Evolutionary conservation across 1,140 invertebrate species (phyloP).

Genomic region (Aphaenogaster rudis): DNA sequence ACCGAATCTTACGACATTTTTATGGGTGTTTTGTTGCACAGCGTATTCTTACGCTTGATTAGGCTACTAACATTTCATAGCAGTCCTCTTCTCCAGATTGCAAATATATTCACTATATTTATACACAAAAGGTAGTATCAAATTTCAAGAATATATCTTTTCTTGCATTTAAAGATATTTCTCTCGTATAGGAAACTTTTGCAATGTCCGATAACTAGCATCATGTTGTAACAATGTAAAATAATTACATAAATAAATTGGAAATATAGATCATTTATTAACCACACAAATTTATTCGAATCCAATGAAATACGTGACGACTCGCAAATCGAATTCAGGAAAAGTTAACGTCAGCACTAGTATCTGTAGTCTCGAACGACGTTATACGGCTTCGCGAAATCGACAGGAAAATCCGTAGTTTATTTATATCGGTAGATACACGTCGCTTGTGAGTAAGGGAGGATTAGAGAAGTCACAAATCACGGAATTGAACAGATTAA

Average conservation of each 20-base stretch:
- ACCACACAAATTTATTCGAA: neutral
- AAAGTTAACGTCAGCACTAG: constrained; percentile 45
- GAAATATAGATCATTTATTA: neutral
- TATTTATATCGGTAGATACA: constrained; percentile 58
- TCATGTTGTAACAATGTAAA: neutral
- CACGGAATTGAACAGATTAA: constrained; percentile 65
- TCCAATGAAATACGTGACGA: constrained; percentile 26
- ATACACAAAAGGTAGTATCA: neutral
- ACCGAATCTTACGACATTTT: constrained; percentile 9
- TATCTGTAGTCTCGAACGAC: constrained; percentile 30
- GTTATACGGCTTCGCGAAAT: constrained; percentile 50
- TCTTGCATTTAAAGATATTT: neutral
- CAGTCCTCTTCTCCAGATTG: neutral
- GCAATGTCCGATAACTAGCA: neutral
- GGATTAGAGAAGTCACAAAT: constrained; percentile 63
- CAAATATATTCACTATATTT: constrained; percentile 14
- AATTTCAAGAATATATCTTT: neutral
- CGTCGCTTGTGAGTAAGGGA: constrained; percentile 45
- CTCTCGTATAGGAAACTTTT: neutral
- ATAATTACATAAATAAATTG: neutral
- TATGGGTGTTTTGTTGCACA: neutral
- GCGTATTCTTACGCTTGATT: neutral
- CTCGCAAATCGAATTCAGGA: constrained; percentile 46
- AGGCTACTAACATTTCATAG: constrained; percentile 4
- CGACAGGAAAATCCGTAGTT: constrained; percentile 61